Percentiles rank a stretch among this genome's conserved stretches.
Evolutionary conservation across 2,113 vertebrate genomes (phyloP).

Genomic region (Penelope pileata): DNA sequence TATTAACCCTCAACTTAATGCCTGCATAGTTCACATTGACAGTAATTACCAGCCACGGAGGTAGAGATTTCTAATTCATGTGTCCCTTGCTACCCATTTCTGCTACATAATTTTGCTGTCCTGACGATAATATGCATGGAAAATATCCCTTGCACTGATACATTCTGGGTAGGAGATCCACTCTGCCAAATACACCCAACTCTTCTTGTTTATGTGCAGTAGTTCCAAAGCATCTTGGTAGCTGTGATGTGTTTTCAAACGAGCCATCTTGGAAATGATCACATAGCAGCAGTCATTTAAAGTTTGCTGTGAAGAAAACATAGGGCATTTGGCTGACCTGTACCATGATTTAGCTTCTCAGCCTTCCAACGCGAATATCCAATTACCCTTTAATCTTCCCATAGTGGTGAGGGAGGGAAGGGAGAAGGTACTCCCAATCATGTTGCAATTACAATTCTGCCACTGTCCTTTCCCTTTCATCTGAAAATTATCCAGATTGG

Average conservation of each 20-base stretch:
- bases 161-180: not conserved
- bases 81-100: not conserved
- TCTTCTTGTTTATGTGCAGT: not conserved
- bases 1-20: not conserved
- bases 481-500: not conserved
- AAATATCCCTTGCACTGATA: not conserved
- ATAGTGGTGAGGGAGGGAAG: not conserved
- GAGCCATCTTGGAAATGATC: not conserved
- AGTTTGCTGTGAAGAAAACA: slow-evolving; percentile 15
- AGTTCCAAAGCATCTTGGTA: not conserved
- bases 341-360: not conserved
- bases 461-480: not conserved
- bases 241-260: not conserved
- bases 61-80: not conserved
- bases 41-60: not conserved
- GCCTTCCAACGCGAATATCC: slow-evolving; percentile 5
- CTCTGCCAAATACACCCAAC: not conserved
- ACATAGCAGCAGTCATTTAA: not conserved
- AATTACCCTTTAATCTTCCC: slow-evolving; percentile 2
- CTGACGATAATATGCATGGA: not conserved
- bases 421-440: not conserved
- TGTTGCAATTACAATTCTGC: not conserved
- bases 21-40: not conserved
- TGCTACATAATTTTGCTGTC: not conserved
- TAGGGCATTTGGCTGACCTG: not conserved